Base-by-base conservation (phyloP, 2,888 invertebrate genomes). In the Chloroclystis v-ata region DNA sequence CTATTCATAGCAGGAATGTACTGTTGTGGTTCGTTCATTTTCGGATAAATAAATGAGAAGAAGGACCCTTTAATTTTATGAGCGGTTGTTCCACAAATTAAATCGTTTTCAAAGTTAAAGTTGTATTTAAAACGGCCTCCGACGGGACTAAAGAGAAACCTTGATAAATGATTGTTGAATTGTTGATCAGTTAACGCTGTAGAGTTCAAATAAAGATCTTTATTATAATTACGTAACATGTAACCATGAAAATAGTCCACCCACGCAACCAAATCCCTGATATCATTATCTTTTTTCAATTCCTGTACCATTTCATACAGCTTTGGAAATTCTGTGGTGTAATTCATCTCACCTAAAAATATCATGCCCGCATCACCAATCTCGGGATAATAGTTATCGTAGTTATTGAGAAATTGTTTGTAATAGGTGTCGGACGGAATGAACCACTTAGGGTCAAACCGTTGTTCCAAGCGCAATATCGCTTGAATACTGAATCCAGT, bases 361-460 rank as follows among this genome's bases (percentile, higher is more conserved):
- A 94, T 78, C 56, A 90, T 89, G 1, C 90, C 94, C 47, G 89
- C 85, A 59, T 90, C 82, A 0, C 89, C 95, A 47, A 89, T 89
- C 24, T 90, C 84, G 0, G 95, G 94, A 72, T 91, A 95, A 63
- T 90, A 91, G 46, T 78, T 55, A 40, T 89, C 88, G 42, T 90
- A 82, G n/a, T 84, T 78, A 30, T 79, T 65, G 2, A 92, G 63
- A 72, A 89, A 95, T 43, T 91, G 75, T 57, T 89, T 89, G 41
- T 92, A 89, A 69, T 94, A 92, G 0, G 93, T 91, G 39, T 89
- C 89, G 42, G 91, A 89, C 0, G 95, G 95, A 47, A 95, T 88
- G 67, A 95, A 95, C 95, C 95, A 95, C 43, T 88, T 89, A 0
- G 93, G 92, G 73, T 95, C 94, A 75, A 95, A 95, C 70, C 92